Conservation (phyloP, 2,113 vertebrate genomes). For the Buteo buteo region DNA sequence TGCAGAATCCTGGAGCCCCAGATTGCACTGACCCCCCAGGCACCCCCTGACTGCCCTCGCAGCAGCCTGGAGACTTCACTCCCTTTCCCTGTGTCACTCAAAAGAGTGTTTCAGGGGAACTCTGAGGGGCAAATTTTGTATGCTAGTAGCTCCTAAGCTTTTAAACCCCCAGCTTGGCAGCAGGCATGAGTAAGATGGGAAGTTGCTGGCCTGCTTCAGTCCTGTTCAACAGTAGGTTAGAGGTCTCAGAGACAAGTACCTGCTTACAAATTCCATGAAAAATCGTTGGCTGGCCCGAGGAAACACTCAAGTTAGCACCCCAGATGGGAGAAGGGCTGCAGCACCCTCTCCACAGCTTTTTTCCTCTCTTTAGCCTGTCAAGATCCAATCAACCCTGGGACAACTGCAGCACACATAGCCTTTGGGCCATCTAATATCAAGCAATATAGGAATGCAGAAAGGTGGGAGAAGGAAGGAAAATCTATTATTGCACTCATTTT, state of each 20-base stretch:
- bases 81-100: neutral
- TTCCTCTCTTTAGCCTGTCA: neutral
- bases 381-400: neutral
- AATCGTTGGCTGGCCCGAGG: neutral
- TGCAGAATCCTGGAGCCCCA: neutral
- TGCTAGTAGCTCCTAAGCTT: neutral
- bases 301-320: neutral
- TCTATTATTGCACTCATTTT: neutral
- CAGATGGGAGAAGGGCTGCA: neutral
- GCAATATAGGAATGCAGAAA: accelerated
- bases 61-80: neutral
- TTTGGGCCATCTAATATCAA: neutral
- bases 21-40: neutral
- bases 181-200: neutral
- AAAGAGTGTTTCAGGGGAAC: neutral
- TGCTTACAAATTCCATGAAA: neutral
- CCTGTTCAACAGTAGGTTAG: neutral
- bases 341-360: neutral
- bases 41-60: accelerated
- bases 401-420: neutral
- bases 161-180: neutral
- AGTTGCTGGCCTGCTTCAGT: neutral
- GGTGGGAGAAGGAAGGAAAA: neutral
- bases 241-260: neutral
- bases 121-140: neutral